Base-by-base conservation (phyloP, 2,113 vertebrate species). In the Herpetotheres cachinnans region DNA sequence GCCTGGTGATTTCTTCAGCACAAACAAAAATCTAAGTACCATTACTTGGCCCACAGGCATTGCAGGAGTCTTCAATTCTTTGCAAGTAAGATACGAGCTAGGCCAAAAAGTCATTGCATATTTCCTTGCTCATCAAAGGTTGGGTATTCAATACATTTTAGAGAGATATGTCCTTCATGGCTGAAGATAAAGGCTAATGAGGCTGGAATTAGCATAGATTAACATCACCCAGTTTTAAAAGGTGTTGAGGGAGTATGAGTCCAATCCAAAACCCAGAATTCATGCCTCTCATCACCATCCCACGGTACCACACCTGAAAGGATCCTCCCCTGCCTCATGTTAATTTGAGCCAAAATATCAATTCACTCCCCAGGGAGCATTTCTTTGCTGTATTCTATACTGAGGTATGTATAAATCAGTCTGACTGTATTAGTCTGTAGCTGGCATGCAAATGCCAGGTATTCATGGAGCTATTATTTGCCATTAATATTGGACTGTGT, bases 171-270 rank as follows among this genome's bases (percentile, higher is more conserved):
- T 85, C 93, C 95, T 95, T 95, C 86, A 96, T 70, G 77, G 71
- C 83, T 83, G 70, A 86, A 97, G 50, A 90, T 74, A 81, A 90
- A 94, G 63, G 65, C 85, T 94, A 95, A 93, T 86, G 82, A 88
- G 73, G 13, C 62, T 93, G 44, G 62, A 95, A 96, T 97, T 94
- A 93, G 34, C 81, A 89, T 77, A 91, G 80, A 92, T 95, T 85
- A 91, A 65, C 52, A 90, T 80, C 66, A 92, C 47, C 67, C 36
- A 47, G n/a, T 86, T 95, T 94, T 85, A 82, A 95, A 94, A 88
- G 91, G n/a, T 76, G 73, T 72, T 79, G 56, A 93, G 93, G 82
- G 86, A 95, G 73, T 94, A 40, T 71, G 18, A 54, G 11, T 70
- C 83, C 36, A 87, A 61, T 49, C 49, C 70, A 82, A 91, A 96